Percentiles rank a stretch among this genome's conserved stretches.
phyloP scores from a whole-genome alignment of 2,888 invertebrate genomes.

The Galerucella calmariensis region DNA sequence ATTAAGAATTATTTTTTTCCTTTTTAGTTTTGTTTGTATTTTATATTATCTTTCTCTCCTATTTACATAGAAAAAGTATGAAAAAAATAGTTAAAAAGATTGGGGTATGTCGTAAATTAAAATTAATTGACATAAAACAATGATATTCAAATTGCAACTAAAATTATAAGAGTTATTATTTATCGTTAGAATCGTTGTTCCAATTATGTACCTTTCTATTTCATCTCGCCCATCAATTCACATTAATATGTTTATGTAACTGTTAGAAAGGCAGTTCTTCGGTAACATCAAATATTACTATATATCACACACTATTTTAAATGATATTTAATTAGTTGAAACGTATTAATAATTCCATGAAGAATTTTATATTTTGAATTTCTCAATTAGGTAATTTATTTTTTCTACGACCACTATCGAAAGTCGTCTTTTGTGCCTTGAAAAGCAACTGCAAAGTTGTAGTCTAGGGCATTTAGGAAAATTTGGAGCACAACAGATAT shows the following conservation, averaged over 20 bases:
- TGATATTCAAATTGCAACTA: not conserved
- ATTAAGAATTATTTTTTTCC: too few species aligned
- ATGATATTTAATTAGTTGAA: not conserved
- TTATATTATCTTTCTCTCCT: too few species aligned
- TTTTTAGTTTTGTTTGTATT: too few species aligned
- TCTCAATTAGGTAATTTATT: too few species aligned
- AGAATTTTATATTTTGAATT: not conserved
- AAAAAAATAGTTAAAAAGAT: too few species aligned
- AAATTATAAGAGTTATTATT: not conserved
- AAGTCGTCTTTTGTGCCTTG: too few species aligned
- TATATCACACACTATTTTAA: not conserved
- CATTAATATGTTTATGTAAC: constrained; percentile 10
- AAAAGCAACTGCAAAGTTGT: too few species aligned
- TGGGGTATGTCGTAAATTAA: too few species aligned
- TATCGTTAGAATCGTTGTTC: not conserved
- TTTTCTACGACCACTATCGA: too few species aligned
- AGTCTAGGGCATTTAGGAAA: too few species aligned
- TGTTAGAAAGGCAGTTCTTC: constrained; percentile 7
- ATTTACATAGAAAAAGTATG: too few species aligned
- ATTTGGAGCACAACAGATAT: too few species aligned
- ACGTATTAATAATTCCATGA: not conserved
- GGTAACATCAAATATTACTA: not conserved
- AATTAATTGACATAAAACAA: not conserved
- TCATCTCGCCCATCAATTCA: constrained; percentile 1
- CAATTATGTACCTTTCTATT: constrained; percentile 13